phyloP scores from a whole-genome alignment of 2,888 invertebrate genomes.

The Calephelis perditalis region DNA sequence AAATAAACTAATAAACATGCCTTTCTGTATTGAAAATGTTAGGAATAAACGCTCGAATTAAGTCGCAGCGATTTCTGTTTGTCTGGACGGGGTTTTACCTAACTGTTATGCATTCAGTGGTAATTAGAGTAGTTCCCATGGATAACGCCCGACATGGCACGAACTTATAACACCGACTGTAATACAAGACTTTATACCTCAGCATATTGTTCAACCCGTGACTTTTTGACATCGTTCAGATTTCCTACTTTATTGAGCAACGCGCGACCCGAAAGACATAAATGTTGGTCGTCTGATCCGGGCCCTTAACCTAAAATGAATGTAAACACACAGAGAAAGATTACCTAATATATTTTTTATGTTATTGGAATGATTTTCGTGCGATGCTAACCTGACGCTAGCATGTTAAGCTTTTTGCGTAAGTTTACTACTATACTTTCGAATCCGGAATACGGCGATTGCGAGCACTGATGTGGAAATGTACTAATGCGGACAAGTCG shows the following conservation, averaged over 20 bases:
- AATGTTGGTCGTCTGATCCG: neutral
- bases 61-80: neutral
- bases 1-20: no score
- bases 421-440: no score
- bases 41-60: neutral
- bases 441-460: no score
- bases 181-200: constrained; percentile 16
- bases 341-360: no score
- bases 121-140: constrained; percentile 52
- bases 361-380: no score
- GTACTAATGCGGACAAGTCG: no score
- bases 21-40: no score
- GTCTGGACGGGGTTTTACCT: neutral
- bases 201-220: constrained; percentile 12
- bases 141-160: constrained; percentile 39
- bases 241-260: constrained; percentile 14
- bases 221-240: constrained; percentile 9
- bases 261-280: constrained; percentile 9
- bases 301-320: neutral
- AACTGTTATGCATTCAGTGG: constrained; percentile 37
- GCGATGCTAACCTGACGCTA: no score
- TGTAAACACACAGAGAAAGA: neutral
- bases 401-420: no score
- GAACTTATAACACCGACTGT: constrained; percentile 27
- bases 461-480: no score